Conservation (phyloP, 2,797 vertebrate species). For the Acanthurus lineatus region DNA sequence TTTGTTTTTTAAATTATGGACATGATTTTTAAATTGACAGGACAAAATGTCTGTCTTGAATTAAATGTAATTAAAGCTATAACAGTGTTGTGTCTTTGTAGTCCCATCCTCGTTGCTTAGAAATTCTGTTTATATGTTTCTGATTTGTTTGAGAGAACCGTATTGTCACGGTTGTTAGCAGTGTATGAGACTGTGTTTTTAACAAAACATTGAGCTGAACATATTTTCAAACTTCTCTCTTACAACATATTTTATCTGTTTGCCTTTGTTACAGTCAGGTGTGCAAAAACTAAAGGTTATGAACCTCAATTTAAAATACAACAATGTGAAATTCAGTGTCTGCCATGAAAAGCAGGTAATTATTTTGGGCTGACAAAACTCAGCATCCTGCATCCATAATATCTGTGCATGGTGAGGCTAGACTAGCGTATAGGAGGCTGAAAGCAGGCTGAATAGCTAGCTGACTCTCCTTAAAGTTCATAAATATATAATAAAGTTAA, state of each 20-base stretch:
- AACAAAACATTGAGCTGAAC: neutral
- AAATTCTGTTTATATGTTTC: neutral
- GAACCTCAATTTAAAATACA: too few relatives aligned
- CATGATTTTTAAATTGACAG: neutral
- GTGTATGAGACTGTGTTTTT: neutral
- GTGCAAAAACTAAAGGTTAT: too few relatives aligned
- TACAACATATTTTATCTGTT: neutral
- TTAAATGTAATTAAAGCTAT: too few relatives aligned
- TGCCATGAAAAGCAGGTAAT: too few relatives aligned
- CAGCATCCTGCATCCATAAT: neutral
- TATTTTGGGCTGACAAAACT: neutral
- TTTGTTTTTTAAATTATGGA: too few relatives aligned
- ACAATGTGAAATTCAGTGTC: too few relatives aligned
- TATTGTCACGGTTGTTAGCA: neutral
- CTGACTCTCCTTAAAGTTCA: neutral
- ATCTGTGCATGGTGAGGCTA: neutral
- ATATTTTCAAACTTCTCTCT: neutral
- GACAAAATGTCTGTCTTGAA: neutral
- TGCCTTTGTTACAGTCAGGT: too few relatives aligned
- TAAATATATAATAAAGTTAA: neutral
- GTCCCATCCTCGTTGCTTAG: neutral
- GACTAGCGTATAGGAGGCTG: neutral
- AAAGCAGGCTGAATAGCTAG: neutral
- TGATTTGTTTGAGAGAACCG: neutral
- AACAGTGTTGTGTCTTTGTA: neutral